Evolutionary conservation across 1,140 invertebrate species (phyloP).

Genomic region (Macrosteles quadrilineatus): DNA sequence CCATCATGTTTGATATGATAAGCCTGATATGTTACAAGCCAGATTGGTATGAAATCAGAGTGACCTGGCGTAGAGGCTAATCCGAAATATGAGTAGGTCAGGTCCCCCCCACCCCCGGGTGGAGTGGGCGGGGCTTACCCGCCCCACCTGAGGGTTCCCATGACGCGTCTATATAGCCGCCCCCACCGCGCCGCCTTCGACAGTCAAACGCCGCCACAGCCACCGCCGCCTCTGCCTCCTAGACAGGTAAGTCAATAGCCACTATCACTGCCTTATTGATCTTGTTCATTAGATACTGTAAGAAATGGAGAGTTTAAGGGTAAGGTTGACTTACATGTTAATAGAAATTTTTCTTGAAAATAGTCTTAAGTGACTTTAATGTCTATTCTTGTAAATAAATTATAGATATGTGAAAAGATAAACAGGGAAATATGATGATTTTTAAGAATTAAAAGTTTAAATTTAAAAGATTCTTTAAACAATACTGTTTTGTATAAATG

Average conservation of each 20-base stretch:
- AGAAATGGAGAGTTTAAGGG: too few species aligned
- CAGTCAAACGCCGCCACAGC: neutral
- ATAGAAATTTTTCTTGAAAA: too few species aligned
- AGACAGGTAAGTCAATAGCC: conserved; percentile 16
- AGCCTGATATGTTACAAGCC: conserved; percentile 11
- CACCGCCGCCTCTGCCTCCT: too few species aligned
- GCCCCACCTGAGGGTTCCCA: conserved; percentile 16
- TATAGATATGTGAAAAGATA: too few species aligned
- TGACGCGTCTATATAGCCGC: conserved; percentile 15
- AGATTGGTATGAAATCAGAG: conserved; percentile 14
- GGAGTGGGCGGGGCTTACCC: neutral
- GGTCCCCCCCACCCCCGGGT: neutral
- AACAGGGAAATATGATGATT: too few species aligned
- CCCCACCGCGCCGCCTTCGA: neutral
- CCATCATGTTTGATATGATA: conserved; percentile 3
- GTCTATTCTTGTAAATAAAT: too few species aligned
- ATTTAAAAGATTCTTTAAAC: too few species aligned
- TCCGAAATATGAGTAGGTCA: conserved; percentile 22
- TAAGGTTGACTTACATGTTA: too few species aligned
- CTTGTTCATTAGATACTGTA: too few species aligned
- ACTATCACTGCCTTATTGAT: conserved; percentile 22
- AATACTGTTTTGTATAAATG: too few species aligned
- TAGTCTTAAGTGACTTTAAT: too few species aligned
- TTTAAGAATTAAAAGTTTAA: too few species aligned
- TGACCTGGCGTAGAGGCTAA: neutral